Evolutionary conservation across 2,888 invertebrate species (phyloP).

Genomic region (Agrochola lychnidis): DNA sequence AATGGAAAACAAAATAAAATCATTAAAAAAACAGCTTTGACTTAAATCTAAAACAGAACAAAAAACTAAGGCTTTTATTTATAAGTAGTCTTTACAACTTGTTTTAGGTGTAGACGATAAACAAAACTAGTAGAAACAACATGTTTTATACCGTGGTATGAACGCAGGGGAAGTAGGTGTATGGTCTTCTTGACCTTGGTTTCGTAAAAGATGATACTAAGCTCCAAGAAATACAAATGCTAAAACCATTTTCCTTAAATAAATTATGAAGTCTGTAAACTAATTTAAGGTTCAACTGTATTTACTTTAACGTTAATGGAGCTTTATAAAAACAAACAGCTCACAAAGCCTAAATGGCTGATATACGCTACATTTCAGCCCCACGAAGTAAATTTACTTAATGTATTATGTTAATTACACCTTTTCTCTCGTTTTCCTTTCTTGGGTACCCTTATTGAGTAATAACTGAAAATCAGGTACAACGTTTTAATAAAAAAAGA

Average conservation of each 20-base stretch:
- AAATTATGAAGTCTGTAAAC: conserved; percentile 9
- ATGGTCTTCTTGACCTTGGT: too few species aligned
- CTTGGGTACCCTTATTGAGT: conserved; percentile 21
- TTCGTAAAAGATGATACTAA: not conserved
- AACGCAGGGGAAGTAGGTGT: too few species aligned
- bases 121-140: too few species aligned
- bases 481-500: too few species aligned
- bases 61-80: too few species aligned
- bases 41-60: too few species aligned
- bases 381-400: conserved; percentile 41
- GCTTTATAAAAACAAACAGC: conserved; percentile 36
- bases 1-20: too few species aligned
- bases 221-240: not conserved
- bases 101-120: too few species aligned
- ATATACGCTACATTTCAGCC: conserved; percentile 41
- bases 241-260: not conserved
- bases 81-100: too few species aligned
- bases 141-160: too few species aligned
- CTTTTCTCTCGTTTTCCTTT: conserved; percentile 20
- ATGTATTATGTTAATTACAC: conserved; percentile 41
- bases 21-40: too few species aligned
- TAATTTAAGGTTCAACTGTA: conserved; percentile 13
- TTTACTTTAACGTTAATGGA: conserved; percentile 44
- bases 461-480: conserved; percentile 13
- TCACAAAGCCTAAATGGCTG: conserved; percentile 26